Base-by-base conservation (phyloP, 2,113 vertebrate genomes). In the Crotalus tigris region DNA sequence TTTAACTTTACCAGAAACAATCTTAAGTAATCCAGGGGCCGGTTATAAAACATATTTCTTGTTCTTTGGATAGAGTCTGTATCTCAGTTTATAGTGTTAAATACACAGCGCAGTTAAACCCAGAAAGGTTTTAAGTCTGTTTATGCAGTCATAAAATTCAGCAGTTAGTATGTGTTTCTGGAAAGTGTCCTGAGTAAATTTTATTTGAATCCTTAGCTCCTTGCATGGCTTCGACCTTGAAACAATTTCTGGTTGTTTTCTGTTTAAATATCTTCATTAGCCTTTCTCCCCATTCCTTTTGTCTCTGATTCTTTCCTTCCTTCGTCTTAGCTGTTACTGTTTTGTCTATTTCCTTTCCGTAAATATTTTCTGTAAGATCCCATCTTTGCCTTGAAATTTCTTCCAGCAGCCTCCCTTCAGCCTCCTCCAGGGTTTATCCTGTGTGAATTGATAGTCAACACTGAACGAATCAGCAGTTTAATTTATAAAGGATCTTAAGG, bases 331-430 rank as follows among this genome's bases (percentile, higher is more conserved):
- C 85, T 49, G 57, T 12, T 51, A 49, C 51, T 49, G 44, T 75
- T 24, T 85, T 23, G 44, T 91, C 95, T 93, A n/a, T 94, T 90
- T 93, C 58, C 26, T 95, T 46, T 85, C 4, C 3, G 19, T 39
- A 85, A 39, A 53, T 13, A n/a, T 26, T 87, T 87, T 1, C 91
- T 90, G 91, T 91, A 53, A 12, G n/a, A 21, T 61, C 13, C n/a
- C 49, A 49, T 4, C 21, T 49, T 88, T 87, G 11, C 54, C 33
- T 44, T 88, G 86, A 44, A 69, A 55, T 54, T 15, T 24, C 49
- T 87, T 69, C 57, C 1, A 6, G n/a, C 6, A 17, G 21, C 12
- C 49, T 88, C 44, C 57, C 13, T 88, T 64, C 85, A 61, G 6
- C 13, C 10, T 64, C 21, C n/a, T 55, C 33, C 3, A 87, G 55